phyloP scores from a whole-genome alignment of 2,113 vertebrate species.

The Phalacrocorax carbo region DNA sequence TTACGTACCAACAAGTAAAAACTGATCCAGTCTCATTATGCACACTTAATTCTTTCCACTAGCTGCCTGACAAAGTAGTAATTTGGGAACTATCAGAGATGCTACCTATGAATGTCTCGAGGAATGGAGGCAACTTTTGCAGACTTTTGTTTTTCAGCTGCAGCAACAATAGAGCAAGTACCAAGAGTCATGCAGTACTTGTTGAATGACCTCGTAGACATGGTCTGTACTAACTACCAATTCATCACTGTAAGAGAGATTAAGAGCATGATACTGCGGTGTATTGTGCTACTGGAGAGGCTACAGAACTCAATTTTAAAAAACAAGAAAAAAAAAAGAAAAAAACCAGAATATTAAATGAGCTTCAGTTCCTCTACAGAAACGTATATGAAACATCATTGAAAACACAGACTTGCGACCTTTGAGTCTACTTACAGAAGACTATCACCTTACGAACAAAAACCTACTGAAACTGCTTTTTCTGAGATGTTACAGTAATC shows the following conservation, averaged over 20 bases:
- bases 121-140: background rate
- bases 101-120: background rate
- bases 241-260: background rate
- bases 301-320: background rate
- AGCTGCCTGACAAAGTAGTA: background rate
- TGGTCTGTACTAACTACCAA: background rate
- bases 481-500: background rate
- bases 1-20: background rate
- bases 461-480: background rate
- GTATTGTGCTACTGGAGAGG: background rate
- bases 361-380: background rate
- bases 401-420: background rate
- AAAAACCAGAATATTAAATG: background rate
- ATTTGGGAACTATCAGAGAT: background rate
- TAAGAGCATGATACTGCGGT: background rate
- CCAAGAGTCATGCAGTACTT: background rate
- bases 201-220: background rate
- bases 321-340: too few species aligned
- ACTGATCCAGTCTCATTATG: background rate
- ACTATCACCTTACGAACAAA: background rate
- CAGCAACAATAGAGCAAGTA: background rate
- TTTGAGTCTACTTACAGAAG: background rate
- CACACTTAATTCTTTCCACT: background rate
- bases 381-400: background rate
- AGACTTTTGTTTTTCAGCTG: background rate